phyloP scores from a whole-genome alignment of 2,797 vertebrate genomes.

The Mormyrus hasselquistii region DNA sequence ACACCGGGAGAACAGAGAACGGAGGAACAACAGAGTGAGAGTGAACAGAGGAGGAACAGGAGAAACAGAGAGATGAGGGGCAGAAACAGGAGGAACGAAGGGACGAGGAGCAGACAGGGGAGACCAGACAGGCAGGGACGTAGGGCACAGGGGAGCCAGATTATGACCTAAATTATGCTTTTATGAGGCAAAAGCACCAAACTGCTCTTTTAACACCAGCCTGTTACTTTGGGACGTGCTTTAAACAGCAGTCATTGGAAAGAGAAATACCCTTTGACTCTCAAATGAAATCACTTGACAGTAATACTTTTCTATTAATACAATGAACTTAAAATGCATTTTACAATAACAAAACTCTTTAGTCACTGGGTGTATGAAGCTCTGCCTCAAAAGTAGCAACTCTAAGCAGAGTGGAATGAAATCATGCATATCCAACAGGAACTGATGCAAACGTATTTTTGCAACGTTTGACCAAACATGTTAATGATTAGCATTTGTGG shows the following conservation, averaged over 20 bases:
- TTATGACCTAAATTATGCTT: neutral
- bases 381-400: neutral
- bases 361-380: neutral
- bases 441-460: neutral
- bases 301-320: neutral
- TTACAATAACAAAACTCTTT: constrained; percentile 10
- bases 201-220: constrained; percentile 7
- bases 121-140: no score
- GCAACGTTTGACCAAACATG: neutral
- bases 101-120: no score
- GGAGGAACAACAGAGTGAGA: no score
- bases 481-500: neutral
- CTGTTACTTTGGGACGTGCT: neutral
- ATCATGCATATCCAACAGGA: neutral
- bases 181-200: neutral
- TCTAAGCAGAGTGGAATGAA: neutral
- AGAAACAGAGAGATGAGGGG: no score
- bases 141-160: neutral
- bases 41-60: no score
- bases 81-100: no score
- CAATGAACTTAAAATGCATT: neutral
- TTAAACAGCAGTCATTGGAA: neutral
- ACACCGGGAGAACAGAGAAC: no score
- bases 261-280: neutral
- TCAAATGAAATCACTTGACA: neutral